Evolutionary conservation across 2,888 invertebrate species (phyloP).

Genomic region (Cosmia trapezina): DNA sequence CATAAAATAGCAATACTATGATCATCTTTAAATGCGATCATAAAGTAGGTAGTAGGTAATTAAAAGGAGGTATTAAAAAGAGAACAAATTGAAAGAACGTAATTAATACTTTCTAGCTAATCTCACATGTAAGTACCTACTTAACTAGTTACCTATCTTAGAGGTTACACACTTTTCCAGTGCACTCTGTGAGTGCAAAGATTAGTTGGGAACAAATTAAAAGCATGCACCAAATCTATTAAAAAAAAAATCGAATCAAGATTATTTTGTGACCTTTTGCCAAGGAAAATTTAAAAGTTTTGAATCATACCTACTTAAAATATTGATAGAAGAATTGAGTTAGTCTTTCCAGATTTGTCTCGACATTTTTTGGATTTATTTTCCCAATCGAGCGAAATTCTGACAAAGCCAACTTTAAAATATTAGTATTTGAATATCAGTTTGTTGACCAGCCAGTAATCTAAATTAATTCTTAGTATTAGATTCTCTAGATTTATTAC

Average conservation of each 20-base stretch:
- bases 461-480: not conserved
- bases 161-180: conserved; percentile 2
- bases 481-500: not conserved
- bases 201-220: not conserved
- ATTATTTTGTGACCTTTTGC: too few relatives aligned
- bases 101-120: not conserved
- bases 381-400: not conserved
- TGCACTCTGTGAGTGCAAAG: not conserved
- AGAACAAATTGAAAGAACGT: not conserved
- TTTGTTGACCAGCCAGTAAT: not conserved
- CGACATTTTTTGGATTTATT: too few relatives aligned
- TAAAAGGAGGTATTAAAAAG: conserved; percentile 23
- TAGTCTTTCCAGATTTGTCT: too few relatives aligned
- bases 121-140: not conserved
- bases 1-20: too few relatives aligned
- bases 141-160: not conserved
- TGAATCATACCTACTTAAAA: too few relatives aligned
- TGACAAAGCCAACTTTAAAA: too few relatives aligned
- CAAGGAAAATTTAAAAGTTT: too few relatives aligned
- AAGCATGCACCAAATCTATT: too few relatives aligned
- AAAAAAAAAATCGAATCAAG: too few relatives aligned
- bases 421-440: too few relatives aligned
- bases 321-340: too few relatives aligned
- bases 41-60: conserved; percentile 7
- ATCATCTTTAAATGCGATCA: conserved; percentile 9